Base-by-base conservation (phyloP, 2,888 invertebrate species). In the Prosopocoilus inquinatus region DNA sequence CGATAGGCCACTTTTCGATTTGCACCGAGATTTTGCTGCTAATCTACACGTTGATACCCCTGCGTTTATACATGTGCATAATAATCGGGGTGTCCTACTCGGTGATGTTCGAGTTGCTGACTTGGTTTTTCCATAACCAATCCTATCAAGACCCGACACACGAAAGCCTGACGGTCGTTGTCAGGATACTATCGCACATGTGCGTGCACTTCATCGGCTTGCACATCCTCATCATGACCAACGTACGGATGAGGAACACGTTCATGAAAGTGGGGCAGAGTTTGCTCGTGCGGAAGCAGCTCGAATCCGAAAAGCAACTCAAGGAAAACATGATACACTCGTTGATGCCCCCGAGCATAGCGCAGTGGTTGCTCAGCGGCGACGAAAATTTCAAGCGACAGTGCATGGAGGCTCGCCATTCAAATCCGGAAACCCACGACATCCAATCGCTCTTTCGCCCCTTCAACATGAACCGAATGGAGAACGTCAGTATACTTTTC, bases 311-410 rank as follows among this genome's bases (percentile, higher is more conserved):
- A 74, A 95, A 94, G 69, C 90, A 92, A 71, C 80, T 96, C 43
- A 96, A 96, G 75, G 95, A 96, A 75, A 94, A 95, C 75, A 96
- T 97, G 96, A 96, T 95, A 67, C 91, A 91, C 74, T 96, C 96
- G 16, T 91, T 98, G 55, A 97, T 97, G 97, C 97, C 97, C 7
- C 94, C 94, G 0, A 91, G 89, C 71, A 91, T 96, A 1, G 94
- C 95, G 2, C 85, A 87, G 64, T 91, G 91, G 89, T 75, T 93
- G 50, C 83, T 93, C 80, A 86, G 87, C 60, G 91, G 91, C 70
- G 85, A 89, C 68, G 82, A 85, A 67, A 67, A 76, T 58, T 78
- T 83, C 50, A 83, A 85, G 16, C 81, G 84, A 53, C 82, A 83
- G 59, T 79, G 81, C 64, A 77, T 84, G 64, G 82, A 84, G 68